Evolutionary conservation across 2,888 invertebrate genomes (phyloP).

Genomic region (Drosophila maculinotata): DNA sequence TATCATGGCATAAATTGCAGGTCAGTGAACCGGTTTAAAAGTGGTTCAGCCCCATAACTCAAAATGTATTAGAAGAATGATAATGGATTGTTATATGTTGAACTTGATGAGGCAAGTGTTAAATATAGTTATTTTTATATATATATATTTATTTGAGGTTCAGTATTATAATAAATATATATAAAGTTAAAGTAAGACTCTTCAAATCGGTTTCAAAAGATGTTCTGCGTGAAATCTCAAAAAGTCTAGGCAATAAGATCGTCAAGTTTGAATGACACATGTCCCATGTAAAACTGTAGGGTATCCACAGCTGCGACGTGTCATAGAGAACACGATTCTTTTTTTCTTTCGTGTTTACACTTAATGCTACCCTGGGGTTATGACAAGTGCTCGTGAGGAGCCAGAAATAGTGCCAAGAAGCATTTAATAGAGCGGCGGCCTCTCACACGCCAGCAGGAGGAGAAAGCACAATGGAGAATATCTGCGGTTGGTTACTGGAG

Average conservation of each 20-base stretch:
- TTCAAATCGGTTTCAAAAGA: not conserved
- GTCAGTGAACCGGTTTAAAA: constrained; percentile 9
- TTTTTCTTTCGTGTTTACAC: constrained; percentile 18
- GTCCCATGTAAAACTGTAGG: constrained; percentile 5
- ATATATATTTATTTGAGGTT: too few relatives aligned
- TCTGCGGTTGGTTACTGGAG: constrained; percentile 9
- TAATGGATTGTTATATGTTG: too few relatives aligned
- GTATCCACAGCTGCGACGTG: constrained; percentile 21
- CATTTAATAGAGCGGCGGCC: constrained; percentile 47
- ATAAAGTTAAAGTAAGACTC: too few relatives aligned
- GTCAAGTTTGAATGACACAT: too few relatives aligned
- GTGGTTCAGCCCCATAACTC: not conserved
- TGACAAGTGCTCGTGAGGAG: constrained; percentile 38
- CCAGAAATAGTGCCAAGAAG: constrained; percentile 43
- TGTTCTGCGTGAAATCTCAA: not conserved
- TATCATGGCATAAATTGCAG: not conserved
- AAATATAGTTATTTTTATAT: too few relatives aligned
- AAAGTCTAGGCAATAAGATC: too few relatives aligned
- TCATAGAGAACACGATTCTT: not conserved
- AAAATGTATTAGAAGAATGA: too few relatives aligned
- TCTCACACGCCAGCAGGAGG: not conserved
- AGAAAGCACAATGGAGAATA: constrained; percentile 14
- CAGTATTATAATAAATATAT: too few relatives aligned
- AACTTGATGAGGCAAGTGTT: too few relatives aligned
- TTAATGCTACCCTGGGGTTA: constrained; percentile 44